Evolutionary conservation across 2,113 vertebrate genomes (phyloP), one percentile per base, ranked within the genome.

Genomic region (Dromiciops gliroides): DNA sequence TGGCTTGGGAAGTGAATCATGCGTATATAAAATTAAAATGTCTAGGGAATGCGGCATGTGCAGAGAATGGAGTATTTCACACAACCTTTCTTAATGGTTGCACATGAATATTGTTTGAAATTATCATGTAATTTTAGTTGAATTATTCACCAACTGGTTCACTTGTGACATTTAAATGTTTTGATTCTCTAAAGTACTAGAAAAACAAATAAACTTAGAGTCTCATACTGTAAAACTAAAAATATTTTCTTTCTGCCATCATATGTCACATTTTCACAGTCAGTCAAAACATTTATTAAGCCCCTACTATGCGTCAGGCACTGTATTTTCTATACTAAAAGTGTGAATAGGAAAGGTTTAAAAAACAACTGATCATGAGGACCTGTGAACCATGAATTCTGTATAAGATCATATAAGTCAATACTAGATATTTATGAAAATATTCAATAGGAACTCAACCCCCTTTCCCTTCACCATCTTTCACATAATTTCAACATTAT

Each of bases 41-140:
- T 50, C 94, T 91, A 48, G 50, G 28, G 25, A 19, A 52, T 23
- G n/a, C 6, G 89, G 51, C 48, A 60, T 0, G 10, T 83, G 7
- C 47, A 37, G 22, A 93, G 50, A 94, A 6, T 92, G 96, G 96
- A 19, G 51, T 0, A 75, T 92, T 53, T 94, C 49, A 52, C 12
- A 90, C 93, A 90, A 24, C 50, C 22, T 48, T 95, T 94, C 92
- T 53, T 50, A 16, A 25, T 0, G 93, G 60, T 92, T 90, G 94
- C 16, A 96, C 91, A 31, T 23, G 37, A 96, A 88, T 22, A 92
- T 95, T 90, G 47, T 83, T n/a, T 95, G 95, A 95, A 97, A 92
- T 95, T 92, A 3, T 94, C 9, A 51, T 94, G 7, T 44, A 0
- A 91, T 94, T 51, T 93, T 50, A 44, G 91, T 91, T 19, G 90